Percentiles rank a stretch among this genome's conserved stretches.
phyloP scores from a whole-genome alignment of 35 echinoderm and acorn worm species.

The Ophioderma brevispina region DNA sequence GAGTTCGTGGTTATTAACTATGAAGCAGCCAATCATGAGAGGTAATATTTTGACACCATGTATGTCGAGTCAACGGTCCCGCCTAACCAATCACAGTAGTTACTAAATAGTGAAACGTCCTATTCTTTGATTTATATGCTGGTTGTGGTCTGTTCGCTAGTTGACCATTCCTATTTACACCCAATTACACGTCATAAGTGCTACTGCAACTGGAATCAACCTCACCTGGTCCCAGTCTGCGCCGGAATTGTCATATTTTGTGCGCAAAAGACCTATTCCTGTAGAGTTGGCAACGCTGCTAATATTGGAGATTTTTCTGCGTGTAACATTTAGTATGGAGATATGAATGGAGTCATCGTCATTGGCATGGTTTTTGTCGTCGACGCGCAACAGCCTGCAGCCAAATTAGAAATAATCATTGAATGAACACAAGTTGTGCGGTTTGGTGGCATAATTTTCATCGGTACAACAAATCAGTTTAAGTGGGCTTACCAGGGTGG shows the following conservation, averaged over 20 bases:
- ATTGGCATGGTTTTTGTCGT: not conserved
- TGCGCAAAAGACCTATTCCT: not conserved
- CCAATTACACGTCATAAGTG: not conserved
- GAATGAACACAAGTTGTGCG: not conserved
- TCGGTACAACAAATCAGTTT: not conserved
- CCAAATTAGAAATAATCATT: not conserved
- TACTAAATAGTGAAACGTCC: not conserved
- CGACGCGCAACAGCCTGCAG: constrained; percentile 1
- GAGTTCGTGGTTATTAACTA: not conserved
- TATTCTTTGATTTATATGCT: not conserved
- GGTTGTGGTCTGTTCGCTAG: not conserved
- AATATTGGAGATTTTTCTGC: not conserved
- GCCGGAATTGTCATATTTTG: not conserved
- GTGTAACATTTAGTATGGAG: not conserved
- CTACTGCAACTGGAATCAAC: not conserved
- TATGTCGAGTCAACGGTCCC: constrained; percentile 4
- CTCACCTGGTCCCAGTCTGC: not conserved
- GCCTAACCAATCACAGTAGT: constrained; percentile 30
- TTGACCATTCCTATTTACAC: not conserved
- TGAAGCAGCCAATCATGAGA: constrained; percentile 14
- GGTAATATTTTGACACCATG: not conserved
- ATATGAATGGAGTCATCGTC: not conserved
- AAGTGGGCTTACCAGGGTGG: too few species aligned
- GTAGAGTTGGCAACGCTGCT: not conserved
- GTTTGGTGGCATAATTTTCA: not conserved